Percentiles rank a stretch among this genome's conserved stretches.
Conservation (phyloP, 2,113 vertebrate genomes). For the Poecile atricapillus region DNA sequence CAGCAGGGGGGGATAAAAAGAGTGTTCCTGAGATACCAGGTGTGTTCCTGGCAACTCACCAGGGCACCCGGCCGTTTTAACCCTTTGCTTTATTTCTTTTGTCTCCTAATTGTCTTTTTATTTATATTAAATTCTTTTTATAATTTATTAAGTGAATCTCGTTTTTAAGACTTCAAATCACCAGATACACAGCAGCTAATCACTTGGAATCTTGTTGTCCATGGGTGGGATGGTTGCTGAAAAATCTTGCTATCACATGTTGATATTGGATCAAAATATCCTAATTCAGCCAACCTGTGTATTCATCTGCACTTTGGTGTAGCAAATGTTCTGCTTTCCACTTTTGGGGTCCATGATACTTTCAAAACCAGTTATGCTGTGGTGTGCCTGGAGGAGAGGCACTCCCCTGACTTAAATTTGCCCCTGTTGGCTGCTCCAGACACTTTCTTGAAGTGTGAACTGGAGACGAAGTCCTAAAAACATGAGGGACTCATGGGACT, state of each 20-base stretch:
- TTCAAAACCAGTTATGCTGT: background rate
- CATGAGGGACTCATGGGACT: too few species aligned
- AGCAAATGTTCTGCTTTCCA: background rate
- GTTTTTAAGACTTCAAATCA: too few species aligned
- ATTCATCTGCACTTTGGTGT: background rate
- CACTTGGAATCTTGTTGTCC: background rate
- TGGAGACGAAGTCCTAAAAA: background rate
- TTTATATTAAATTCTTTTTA: too few species aligned
- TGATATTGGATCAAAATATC: background rate
- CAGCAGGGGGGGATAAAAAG: too few species aligned
- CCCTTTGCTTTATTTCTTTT: too few species aligned
- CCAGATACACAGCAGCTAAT: background rate
- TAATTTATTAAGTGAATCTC: too few species aligned
- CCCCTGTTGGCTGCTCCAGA: background rate
- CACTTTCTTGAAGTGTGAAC: background rate
- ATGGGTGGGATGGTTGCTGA: background rate
- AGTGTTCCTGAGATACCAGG: too few species aligned
- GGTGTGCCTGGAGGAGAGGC: background rate
- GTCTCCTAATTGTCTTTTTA: too few species aligned
- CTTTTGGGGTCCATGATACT: background rate
- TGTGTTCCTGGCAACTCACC: too few species aligned
- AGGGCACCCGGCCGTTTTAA: too few species aligned
- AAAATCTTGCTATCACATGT: rapidly evolving
- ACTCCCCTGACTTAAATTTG: background rate
- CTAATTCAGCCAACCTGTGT: background rate